Base-by-base conservation (phyloP, 1,140 invertebrate species). In the Euura saliciscinereae region DNA sequence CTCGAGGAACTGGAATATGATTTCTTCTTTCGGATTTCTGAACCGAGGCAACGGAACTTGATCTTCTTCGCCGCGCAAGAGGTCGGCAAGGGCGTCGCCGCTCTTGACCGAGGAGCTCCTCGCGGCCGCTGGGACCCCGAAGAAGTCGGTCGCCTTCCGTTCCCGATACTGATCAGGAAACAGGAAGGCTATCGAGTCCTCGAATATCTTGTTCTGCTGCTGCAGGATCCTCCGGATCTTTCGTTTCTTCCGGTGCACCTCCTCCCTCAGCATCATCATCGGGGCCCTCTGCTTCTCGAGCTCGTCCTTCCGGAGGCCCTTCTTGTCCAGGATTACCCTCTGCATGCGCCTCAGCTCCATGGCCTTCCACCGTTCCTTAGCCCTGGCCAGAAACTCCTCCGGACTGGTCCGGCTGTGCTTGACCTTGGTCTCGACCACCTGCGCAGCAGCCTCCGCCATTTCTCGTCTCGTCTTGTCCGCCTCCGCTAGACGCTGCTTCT, bases 291-390 rank as follows among this genome's bases (percentile, higher is more conserved):
- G 81, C 44, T 73, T 85, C 45, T 89, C 80, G 7, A 90, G 73
- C n/a, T 86, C 82, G 66, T 89, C 84, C n/a, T 83, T 82, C 42
- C 85, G 79, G 4, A 89, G 70, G 4, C 87, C 85, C 69, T 89
- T 89, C 71, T 86, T 88, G 13, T 80, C 80, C 4, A 89, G 76
- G 42, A 89, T 83, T 10, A 84, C 80, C 45, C 79, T 78, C 68
- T 87, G 86, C 83, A 90, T 89, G n/a, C 85, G 80, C 44, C 83
- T 80, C 72, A 88, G 74, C 73, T 89, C 86, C 72, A 83, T 85
- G 7, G 76, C 68, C 65, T 80, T 80, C 82, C 87, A 86, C 13
- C 83, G 84, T 45, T 81, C 77, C 8, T 73, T 78, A 4, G 85
- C 79, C 74, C 81, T 80, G 67, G 88, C 83, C 45, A 84, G 71